A percentile compares a stretch with the other conserved stretches of the same genome.
phyloP scores from a whole-genome alignment of 2,113 vertebrate genomes.

The Leptobrachium ailaonicum region DNA sequence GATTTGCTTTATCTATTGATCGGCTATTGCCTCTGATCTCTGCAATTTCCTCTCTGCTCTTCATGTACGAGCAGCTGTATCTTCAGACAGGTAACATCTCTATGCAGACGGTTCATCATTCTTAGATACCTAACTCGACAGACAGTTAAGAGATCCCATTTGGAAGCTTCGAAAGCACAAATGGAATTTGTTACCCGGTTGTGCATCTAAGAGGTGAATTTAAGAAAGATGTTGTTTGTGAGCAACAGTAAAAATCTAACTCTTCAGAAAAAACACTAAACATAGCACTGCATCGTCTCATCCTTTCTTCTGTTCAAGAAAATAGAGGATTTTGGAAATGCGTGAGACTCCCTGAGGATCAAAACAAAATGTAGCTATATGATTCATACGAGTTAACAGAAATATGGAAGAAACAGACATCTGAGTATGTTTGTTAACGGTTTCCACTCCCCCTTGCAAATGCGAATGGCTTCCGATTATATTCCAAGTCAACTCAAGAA shows the following conservation, averaged over 20 bases:
- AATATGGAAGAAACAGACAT: background rate
- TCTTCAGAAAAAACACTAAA: background rate
- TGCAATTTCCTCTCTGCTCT: constrained; percentile 44
- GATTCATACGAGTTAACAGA: background rate
- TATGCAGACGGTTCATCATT: constrained; percentile 48
- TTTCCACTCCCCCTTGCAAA: too few relatives aligned
- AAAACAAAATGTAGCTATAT: background rate
- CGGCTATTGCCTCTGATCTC: constrained; percentile 47
- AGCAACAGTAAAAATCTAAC: constrained; percentile 4
- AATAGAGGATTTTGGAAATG: constrained; percentile 14
- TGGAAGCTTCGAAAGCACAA: constrained; percentile 42
- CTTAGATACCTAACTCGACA: constrained; percentile 44
- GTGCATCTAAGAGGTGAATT: constrained; percentile 27
- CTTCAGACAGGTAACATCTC: constrained; percentile 46
- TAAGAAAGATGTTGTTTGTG: constrained; percentile 33
- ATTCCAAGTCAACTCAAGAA: too few relatives aligned
- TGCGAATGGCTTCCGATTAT: too few relatives aligned
- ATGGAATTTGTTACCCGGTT: constrained; percentile 38
- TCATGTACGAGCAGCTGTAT: constrained; percentile 43
- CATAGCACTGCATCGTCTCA: constrained; percentile 6
- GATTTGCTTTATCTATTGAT: constrained; percentile 51
- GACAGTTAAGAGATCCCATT: constrained; percentile 48
- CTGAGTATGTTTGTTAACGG: background rate
- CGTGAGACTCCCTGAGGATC: constrained; percentile 8
- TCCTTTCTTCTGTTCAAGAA: background rate